Base-by-base conservation (phyloP, 2,888 invertebrate genomes). In the Dyspetes luteomarginatus region DNA sequence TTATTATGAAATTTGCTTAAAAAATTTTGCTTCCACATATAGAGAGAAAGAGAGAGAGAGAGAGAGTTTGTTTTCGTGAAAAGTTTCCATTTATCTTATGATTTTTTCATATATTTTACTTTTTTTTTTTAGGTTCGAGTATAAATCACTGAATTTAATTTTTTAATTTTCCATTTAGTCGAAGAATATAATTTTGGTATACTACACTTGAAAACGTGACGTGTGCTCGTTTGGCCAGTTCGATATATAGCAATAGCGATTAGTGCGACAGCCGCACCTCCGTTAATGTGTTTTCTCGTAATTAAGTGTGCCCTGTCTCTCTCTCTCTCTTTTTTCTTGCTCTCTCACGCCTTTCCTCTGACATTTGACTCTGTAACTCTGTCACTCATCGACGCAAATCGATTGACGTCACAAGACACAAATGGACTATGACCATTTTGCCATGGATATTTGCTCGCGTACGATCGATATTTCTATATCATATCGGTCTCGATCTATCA, bases 201-300 rank as follows among this genome's bases (percentile, higher is more conserved):
- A n/a, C n/a, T n/a, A n/a, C n/a, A 24, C 60, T 52, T 28, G 74
- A 74, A 72, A 84, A 82, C 71, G 83, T 72, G 28, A 30, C 48
- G 64, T 41, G 74, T 68, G 73, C 26, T 62, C 41, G 48, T 28
- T 43, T 41, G 43, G 58, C 22, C n/a, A n/a, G n/a, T n/a, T n/a
- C n/a, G n/a, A n/a, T n/a, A n/a, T 58, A 24, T 24, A 22, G 24
- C 50, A 64, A 73, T 55, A 52, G 55, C 64, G 64, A 73, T 73
- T 65, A 74, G 43, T 55, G 41, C 15, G 60, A 26, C 15, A 71
- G 77, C 79, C 79, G 78, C 83, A 43, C 82, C 78, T 69, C 68
- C 28, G 64, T 67, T 60, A 82, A 82, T 80, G 74, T 80, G 67
- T 68, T 80, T 78, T 76, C 58, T 67, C 72, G 52, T 78, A 82